phyloP scores from a whole-genome alignment of 2,888 invertebrate genomes.

The Acleris sparsana region DNA sequence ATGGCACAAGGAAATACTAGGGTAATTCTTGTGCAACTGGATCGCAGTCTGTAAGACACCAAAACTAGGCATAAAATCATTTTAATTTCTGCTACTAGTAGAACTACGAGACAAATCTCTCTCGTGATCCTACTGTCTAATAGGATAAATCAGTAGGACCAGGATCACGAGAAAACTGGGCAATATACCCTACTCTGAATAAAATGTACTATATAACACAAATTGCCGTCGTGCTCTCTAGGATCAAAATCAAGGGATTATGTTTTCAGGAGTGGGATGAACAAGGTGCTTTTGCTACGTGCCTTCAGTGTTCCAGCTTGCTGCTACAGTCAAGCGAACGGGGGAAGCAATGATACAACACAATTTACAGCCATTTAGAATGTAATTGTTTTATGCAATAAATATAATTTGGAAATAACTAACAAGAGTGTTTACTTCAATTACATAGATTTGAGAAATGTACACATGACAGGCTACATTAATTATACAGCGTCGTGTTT shows the following conservation, averaged over 20 bases:
- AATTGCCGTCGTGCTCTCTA: not conserved
- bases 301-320: slow-evolving; percentile 1
- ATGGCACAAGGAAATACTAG: too few relatives aligned
- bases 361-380: slow-evolving; percentile 36
- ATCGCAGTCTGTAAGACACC: too few relatives aligned
- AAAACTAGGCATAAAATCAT: too few relatives aligned
- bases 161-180: too few relatives aligned
- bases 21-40: too few relatives aligned
- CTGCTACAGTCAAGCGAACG: not conserved
- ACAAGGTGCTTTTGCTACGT: not conserved
- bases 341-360: slow-evolving; percentile 34
- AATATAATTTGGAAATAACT: slow-evolving; percentile 37
- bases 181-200: too few relatives aligned
- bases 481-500: slow-evolving; percentile 30
- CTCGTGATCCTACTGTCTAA: too few relatives aligned
- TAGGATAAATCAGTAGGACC: too few relatives aligned
- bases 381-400: slow-evolving; percentile 38
- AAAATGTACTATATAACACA: too few relatives aligned
- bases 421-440: slow-evolving; percentile 35
- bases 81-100: too few relatives aligned
- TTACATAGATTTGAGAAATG: slow-evolving; percentile 37
- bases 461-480: slow-evolving; percentile 34
- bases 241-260: not conserved
- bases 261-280: not conserved
- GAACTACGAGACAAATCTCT: too few relatives aligned